A percentile compares a stretch with the other conserved stretches of the same genome.
Conservation (phyloP, 2,113 vertebrate genomes). For the Mobula birostris region DNA sequence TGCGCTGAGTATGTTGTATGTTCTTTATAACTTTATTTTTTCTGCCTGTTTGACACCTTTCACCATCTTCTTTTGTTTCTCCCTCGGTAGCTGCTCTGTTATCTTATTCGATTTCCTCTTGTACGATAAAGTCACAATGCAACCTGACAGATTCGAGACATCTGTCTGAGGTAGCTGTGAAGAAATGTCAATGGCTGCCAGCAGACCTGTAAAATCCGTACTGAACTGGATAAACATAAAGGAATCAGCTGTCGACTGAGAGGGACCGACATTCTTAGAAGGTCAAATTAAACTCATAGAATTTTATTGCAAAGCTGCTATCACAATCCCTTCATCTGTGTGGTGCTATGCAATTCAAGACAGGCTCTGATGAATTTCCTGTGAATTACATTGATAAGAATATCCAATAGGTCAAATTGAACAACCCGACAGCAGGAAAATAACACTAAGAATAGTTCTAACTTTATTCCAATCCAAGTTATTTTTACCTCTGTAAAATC, state of each 20-base stretch:
- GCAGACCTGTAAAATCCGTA: background rate
- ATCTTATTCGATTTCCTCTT: slow-evolving; percentile 17
- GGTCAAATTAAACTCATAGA: slow-evolving; percentile 7
- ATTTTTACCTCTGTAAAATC: background rate
- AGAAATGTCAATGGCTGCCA: slow-evolving; percentile 28
- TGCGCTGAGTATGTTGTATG: background rate
- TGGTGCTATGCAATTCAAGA: background rate
- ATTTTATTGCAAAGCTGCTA: slow-evolving; percentile 28
- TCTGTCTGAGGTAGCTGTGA: slow-evolving; percentile 19
- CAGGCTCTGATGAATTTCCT: slow-evolving; percentile 1
- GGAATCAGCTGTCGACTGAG: background rate
- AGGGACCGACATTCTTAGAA: background rate
- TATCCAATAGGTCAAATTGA: slow-evolving; percentile 5
- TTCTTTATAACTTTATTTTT: background rate
- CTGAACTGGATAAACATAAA: slow-evolving; percentile 18
- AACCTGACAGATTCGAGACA: slow-evolving; percentile 29
- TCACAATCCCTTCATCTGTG: background rate
- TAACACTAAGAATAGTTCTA: background rate
- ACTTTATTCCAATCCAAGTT: background rate
- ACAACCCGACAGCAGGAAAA: background rate
- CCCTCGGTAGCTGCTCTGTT: background rate
- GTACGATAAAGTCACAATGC: slow-evolving; percentile 17
- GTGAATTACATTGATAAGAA: slow-evolving; percentile 8
- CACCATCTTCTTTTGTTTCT: background rate
- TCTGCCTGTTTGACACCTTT: background rate